phyloP scores from a whole-genome alignment of 1,140 invertebrate genomes.

The Oscheius sp. region DNA sequence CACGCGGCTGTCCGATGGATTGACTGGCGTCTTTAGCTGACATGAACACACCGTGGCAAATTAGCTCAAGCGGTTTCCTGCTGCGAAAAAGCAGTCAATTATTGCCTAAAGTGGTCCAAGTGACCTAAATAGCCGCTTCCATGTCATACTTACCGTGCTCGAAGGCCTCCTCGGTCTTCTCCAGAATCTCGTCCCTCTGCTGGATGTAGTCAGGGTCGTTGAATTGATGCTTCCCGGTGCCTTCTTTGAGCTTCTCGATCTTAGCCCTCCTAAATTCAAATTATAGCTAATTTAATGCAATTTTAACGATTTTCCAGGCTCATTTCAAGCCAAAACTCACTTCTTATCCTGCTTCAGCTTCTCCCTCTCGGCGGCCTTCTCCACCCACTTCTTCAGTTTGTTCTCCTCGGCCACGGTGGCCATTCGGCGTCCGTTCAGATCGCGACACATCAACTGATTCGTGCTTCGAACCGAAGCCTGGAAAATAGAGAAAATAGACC shows the following conservation, averaged over 20 bases:
- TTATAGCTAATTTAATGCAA: neutral
- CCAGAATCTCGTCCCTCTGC: constrained; percentile 36
- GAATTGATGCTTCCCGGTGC: constrained; percentile 39
- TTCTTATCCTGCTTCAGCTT: constrained; percentile 27
- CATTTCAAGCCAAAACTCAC: no score
- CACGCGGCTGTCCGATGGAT: no score
- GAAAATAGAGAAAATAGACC: constrained; percentile 22
- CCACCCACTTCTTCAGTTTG: constrained; percentile 52
- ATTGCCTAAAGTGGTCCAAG: no score
- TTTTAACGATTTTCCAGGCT: no score
- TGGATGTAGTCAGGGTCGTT: constrained; percentile 35
- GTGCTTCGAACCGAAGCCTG: constrained; percentile 91
- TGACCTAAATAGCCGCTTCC: no score
- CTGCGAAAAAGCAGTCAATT: no score
- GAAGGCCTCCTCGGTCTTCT: constrained; percentile 43
- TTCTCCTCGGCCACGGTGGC: constrained; percentile 96
- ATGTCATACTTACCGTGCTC: constrained; percentile 34
- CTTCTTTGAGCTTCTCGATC: constrained; percentile 32
- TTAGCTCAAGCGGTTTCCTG: no score
- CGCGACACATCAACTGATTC: constrained; percentile 91
- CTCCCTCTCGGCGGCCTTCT: constrained; percentile 36
- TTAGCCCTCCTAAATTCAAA: constrained; percentile 30
- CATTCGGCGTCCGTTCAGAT: constrained; percentile 84
- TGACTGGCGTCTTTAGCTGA: no score
- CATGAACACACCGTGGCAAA: no score